Conservation (phyloP, 2,888 invertebrate species). For the Baronia brevicornis region DNA sequence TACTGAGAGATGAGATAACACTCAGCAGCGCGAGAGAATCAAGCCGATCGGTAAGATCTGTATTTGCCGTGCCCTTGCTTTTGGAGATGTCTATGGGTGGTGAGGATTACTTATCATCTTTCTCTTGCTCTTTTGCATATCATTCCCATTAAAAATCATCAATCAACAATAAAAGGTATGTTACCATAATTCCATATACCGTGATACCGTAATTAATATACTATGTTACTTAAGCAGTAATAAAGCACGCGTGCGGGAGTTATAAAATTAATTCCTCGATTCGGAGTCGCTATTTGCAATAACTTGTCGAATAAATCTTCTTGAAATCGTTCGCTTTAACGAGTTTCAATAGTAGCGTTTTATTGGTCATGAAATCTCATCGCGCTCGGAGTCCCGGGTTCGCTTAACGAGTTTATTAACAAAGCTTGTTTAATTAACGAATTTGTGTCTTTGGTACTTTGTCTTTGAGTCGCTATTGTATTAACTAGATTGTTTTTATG, state of each 20-base stretch:
- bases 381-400: slow-evolving; percentile 12
- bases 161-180: not conserved
- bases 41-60: no score
- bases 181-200: not conserved
- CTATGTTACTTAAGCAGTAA: slow-evolving; percentile 19
- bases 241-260: slow-evolving; percentile 28
- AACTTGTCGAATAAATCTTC: slow-evolving; percentile 53
- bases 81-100: no score
- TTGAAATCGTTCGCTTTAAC: slow-evolving; percentile 30
- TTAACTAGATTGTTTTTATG: not conserved
- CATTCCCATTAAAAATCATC: no score
- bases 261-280: slow-evolving; percentile 41
- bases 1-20: no score
- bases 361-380: slow-evolving; percentile 37
- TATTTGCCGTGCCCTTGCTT: no score
- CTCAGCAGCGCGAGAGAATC: no score
- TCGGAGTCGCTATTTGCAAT: slow-evolving; percentile 35
- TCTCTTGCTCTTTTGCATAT: no score
- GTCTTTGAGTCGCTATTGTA: slow-evolving; percentile 3
- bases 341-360: slow-evolving; percentile 38
- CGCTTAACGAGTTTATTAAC: slow-evolving; percentile 18
- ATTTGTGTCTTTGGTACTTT: slow-evolving; percentile 6
- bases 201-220: slow-evolving; percentile 11
- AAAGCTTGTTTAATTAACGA: slow-evolving; percentile 20
- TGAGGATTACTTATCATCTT: no score